Evolutionary conservation across 2,888 invertebrate genomes (phyloP), one percentile per base, ranked within the genome.

Genomic region (Pandemis corylana): DNA sequence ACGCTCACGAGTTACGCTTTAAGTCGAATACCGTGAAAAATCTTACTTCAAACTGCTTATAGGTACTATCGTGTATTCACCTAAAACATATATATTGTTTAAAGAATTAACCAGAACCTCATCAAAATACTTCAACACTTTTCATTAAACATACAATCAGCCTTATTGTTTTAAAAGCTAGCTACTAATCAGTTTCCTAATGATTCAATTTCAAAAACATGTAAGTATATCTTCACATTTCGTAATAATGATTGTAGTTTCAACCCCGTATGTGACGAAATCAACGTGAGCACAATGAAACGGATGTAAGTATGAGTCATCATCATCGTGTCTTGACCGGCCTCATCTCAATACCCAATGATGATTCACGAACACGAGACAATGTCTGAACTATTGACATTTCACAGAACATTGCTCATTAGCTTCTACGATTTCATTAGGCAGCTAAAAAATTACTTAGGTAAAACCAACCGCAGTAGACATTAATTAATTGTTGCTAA

Each of bases 311-410:
- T 7, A 69, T 73, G 75, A 71, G 70, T 75, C 75, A 75, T 63
- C 46, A n/a, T 65, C 65, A 71, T 66, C 65, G 71, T 51, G 62
- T 15, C 63, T 72, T 41, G 65, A 41, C 68, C 73, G 68, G 42
- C 68, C 65, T 75, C 70, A 75, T 70, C 70, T 75, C 67, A 67
- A 66, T 70, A 66, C 66, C 67, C 75, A 51, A 53, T 74, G 75
- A 63, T 75, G 75, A 75, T 71, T 75, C 75, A 75, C 61, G 12
- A 36, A n/a, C 7, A 28, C 49, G 53, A 70, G 51, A 75, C 75
- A 71, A 75, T 75, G 75, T 71, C 71, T 75, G 70, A 75, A 67
- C 75, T 75, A 75, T 75, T 75, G 75, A 75, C 75, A 75, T 75
- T 75, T 75, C 75, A 67, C 46, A 71, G 75, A 74, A 74, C 61